phyloP scores from a whole-genome alignment of 2,888 invertebrate species.

The Anorthoa munda region DNA sequence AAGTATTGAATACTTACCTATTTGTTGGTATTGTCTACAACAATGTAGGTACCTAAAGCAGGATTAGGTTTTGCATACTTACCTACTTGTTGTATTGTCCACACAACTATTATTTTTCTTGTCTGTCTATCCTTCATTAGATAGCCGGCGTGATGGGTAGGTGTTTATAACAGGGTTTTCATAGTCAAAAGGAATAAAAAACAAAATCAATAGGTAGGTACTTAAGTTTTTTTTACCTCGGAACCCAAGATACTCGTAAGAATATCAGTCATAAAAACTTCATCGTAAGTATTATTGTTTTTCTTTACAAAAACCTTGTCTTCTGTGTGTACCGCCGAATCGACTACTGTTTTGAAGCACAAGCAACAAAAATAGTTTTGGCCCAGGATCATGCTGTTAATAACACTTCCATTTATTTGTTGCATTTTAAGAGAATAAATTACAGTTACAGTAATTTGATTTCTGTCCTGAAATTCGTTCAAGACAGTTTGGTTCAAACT shows the following conservation, averaged over 20 bases:
- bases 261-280: slow-evolving; percentile 8
- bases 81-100: too few relatives aligned
- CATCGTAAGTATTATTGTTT: neutral
- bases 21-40: too few relatives aligned
- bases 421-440: neutral
- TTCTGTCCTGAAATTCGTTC: neutral
- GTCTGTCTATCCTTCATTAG: neutral
- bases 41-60: too few relatives aligned
- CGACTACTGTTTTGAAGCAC: slow-evolving; percentile 16
- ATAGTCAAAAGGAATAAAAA: too few relatives aligned
- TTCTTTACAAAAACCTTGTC: slow-evolving; percentile 3
- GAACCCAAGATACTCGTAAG: slow-evolving; percentile 1
- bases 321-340: slow-evolving; percentile 8
- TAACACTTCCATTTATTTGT: slow-evolving; percentile 11
- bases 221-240: neutral
- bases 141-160: neutral
- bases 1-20: too few relatives aligned
- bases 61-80: too few relatives aligned
- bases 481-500: too few relatives aligned
- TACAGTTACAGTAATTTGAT: neutral
- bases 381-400: slow-evolving; percentile 16
- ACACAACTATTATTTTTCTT: too few relatives aligned
- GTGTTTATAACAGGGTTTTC: too few relatives aligned
- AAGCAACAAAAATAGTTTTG: slow-evolving; percentile 28
- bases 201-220: neutral